Percentiles rank a stretch among this genome's conserved stretches.
Evolutionary conservation across 2,113 vertebrate genomes (phyloP).

Genomic region (Clarias macrocephalus): DNA sequence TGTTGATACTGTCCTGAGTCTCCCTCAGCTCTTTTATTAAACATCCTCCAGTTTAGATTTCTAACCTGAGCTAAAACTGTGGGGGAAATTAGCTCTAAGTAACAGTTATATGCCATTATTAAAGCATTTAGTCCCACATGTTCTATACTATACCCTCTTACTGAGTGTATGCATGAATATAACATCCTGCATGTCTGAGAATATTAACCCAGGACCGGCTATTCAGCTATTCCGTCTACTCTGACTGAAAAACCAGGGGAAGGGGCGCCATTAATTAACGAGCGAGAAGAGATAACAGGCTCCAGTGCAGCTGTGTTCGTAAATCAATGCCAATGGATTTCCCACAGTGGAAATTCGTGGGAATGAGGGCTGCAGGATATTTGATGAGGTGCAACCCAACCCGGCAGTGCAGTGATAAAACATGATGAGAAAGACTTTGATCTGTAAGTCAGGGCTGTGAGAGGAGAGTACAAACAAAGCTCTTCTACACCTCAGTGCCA

Average conservation of each 20-base stretch:
- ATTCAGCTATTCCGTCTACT: not conserved
- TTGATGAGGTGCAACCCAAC: conserved; percentile 29
- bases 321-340: conserved; percentile 45
- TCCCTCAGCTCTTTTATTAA: not conserved
- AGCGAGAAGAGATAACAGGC: conserved; percentile 42
- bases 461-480: conserved; percentile 6
- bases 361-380: conserved; percentile 27
- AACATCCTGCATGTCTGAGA: not conserved
- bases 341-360: conserved; percentile 31
- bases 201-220: not conserved
- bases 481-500: not conserved
- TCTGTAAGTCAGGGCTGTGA: conserved; percentile 7
- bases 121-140: not conserved
- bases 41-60: not conserved
- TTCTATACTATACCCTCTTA: not conserved
- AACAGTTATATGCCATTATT: not conserved
- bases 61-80: not conserved
- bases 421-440: conserved; percentile 42
- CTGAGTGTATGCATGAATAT: too few species aligned
- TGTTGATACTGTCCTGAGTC: not conserved
- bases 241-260: conserved; percentile 31
- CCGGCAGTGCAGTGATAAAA: conserved; percentile 28
- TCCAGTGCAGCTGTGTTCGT: conserved; percentile 34
- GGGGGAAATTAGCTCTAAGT: not conserved
- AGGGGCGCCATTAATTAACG: conserved; percentile 45